Percentiles rank a stretch among this genome's conserved stretches.
These are phyloP conservation scores for Dendrocincla fuliginosa DNA, from an alignment of 2,797 vertebrate species.

Conservation along the genomic window DNA sequence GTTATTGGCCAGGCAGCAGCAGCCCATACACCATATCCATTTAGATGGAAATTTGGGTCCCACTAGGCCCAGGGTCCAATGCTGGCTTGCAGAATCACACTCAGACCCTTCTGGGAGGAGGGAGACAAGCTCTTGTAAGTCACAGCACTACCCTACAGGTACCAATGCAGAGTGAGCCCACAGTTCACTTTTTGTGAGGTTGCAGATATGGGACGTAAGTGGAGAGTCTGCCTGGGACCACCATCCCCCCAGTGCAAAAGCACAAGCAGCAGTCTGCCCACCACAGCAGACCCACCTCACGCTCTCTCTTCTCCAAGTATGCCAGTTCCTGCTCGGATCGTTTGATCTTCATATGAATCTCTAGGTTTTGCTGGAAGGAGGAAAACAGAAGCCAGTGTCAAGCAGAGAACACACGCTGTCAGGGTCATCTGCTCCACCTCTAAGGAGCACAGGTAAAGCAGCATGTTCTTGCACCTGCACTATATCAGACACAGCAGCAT, in stretches of 20 bases:
- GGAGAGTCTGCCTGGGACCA: neutral
- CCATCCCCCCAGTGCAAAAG: neutral
- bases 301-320: constrained; percentile 93
- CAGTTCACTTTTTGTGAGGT: neutral
- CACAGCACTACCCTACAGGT: neutral
- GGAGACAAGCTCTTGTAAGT: neutral
- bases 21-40: neutral
- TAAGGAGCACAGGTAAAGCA: neutral
- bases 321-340: constrained; percentile 93
- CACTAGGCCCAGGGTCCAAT: neutral
- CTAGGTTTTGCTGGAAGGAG: constrained; percentile 92
- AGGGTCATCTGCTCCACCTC: neutral
- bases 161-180: neutral
- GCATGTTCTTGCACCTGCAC: neutral
- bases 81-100: neutral
- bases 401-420: neutral
- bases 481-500: neutral
- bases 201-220: neutral
- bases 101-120: neutral
- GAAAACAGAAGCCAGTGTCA: constrained; percentile 38
- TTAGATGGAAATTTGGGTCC: neutral
- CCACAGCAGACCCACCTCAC: constrained; percentile 79
- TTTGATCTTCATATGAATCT: constrained; percentile 96
- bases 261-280: neutral
- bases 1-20: neutral